Percentiles rank a stretch among this genome's conserved stretches.
Evolutionary conservation across 1,140 invertebrate genomes (phyloP).

Genomic region (Drosophila busckii): DNA sequence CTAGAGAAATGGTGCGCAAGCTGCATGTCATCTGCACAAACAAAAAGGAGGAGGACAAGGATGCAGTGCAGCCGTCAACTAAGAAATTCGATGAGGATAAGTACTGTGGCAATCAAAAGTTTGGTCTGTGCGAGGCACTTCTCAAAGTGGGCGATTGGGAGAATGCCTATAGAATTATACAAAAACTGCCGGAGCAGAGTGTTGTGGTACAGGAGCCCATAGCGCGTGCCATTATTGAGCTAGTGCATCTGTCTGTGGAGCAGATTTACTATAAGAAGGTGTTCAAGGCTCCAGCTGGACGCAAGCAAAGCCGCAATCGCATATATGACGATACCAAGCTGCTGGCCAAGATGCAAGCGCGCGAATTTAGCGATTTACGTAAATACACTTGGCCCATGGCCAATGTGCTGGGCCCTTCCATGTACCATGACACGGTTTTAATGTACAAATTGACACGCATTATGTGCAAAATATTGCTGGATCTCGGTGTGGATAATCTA

Average conservation of each 20-base stretch:
- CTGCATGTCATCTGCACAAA: constrained; percentile 92
- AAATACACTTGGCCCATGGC: constrained; percentile 93
- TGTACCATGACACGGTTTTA: constrained; percentile 92
- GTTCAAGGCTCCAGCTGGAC: constrained; percentile 53
- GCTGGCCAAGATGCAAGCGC: constrained; percentile 74
- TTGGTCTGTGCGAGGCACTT: constrained; percentile 93
- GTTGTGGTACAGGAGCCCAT: constrained; percentile 89
- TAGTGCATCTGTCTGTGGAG: constrained; percentile 93
- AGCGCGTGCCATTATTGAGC: constrained; percentile 86
- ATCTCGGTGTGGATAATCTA: constrained; percentile 65
- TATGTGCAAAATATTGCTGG: constrained; percentile 70
- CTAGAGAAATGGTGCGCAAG: constrained; percentile 92
- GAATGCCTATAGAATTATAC: constrained; percentile 88
- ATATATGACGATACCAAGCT: constrained; percentile 55
- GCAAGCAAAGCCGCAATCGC: constrained; percentile 43
- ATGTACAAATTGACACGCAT: constrained; percentile 91
- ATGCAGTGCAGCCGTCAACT: constrained; percentile 83
- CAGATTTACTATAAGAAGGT: constrained; percentile 90
- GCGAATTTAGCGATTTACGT: constrained; percentile 86
- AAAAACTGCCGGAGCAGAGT: constrained; percentile 89
- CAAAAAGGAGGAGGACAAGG: constrained; percentile 87
- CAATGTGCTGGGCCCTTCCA: constrained; percentile 90
- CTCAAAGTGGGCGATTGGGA: constrained; percentile 94
- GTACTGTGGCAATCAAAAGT: constrained; percentile 93
- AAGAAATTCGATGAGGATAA: constrained; percentile 84